These are phyloP conservation scores for Cephus runcator DNA, from an alignment of 2,888 invertebrate species.

Conservation along the genomic window DNA sequence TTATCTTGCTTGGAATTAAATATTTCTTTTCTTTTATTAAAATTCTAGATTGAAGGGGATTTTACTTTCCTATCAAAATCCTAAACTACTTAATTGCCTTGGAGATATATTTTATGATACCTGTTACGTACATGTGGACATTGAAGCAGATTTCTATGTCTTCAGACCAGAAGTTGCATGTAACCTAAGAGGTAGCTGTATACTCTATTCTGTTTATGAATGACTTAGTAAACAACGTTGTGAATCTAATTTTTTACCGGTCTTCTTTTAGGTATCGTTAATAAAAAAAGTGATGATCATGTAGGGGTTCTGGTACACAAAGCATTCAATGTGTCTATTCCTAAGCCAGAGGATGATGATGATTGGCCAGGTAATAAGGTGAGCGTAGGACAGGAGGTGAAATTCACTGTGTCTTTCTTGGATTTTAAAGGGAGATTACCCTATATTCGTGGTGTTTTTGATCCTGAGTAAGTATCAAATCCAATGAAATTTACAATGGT, in stretches of 20 bases:
- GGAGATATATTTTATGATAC: slow-evolving; percentile 74
- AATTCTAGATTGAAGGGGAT: slow-evolving; percentile 74
- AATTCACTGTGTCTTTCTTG: slow-evolving; percentile 71
- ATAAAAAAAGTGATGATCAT: slow-evolving; percentile 75
- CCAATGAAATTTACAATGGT: too few relatives aligned
- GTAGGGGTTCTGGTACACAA: slow-evolving; percentile 77
- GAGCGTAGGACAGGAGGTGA: slow-evolving; percentile 71
- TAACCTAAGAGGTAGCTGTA: slow-evolving; percentile 67
- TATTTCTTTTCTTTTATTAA: too few relatives aligned
- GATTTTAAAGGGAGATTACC: slow-evolving; percentile 72
- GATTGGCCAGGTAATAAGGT: slow-evolving; percentile 72
- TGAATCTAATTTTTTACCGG: too few relatives aligned
- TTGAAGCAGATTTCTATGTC: slow-evolving; percentile 77
- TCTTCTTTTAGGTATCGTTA: slow-evolving; percentile 69
- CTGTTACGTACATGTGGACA: slow-evolving; percentile 73
- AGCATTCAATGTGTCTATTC: slow-evolving; percentile 78
- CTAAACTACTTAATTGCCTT: slow-evolving; percentile 69
- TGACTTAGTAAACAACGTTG: too few relatives aligned
- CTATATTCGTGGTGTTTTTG: slow-evolving; percentile 73
- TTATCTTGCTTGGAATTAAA: too few relatives aligned
- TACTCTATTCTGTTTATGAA: too few relatives aligned
- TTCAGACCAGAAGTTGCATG: slow-evolving; percentile 74
- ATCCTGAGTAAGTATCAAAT: slow-evolving; percentile 63
- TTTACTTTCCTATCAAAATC: slow-evolving; percentile 74
- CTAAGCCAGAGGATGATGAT: slow-evolving; percentile 66